Evolutionary conservation across 2,797 vertebrate genomes (phyloP), one percentile per base, ranked within the genome.

Genomic region (Ptychadena robeensis): DNA sequence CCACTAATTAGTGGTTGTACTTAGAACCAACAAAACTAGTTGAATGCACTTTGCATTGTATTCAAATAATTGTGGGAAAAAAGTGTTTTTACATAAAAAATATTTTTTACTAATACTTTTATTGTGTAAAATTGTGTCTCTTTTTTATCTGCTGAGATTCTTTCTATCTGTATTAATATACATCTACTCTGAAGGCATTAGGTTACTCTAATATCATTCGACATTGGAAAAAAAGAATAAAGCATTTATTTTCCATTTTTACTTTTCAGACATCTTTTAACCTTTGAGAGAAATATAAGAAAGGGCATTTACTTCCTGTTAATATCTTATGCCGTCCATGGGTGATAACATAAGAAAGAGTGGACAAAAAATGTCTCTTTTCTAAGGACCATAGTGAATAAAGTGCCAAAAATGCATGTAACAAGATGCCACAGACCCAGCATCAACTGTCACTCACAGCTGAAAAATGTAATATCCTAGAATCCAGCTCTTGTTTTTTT

Each of bases 391-490:
- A 44, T 66, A 64, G 79, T 30, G 14, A 81, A 72, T 48, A 81
- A 81, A 81, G 61, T 74, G 70, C 35, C 69, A 73, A 40, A 73
- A 68, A 82, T 27, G 61, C 59, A 67, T 70, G 61, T 66, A 81
- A 37, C 38, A 48, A 57, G 64, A 75, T 66, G 70, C 64, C 8
- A 28, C 70, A 80, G 79, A 74, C 76, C 70, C 82, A 79, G 82
- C 70, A 3, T 73, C 63, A 84, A 35, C 82, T 73, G 75, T 79
- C 82, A 79, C 44, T 84, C 82, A 79, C 34, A 22, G 73, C 31
- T 79, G 44, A 84, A 79, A 79, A 79, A 72, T 34, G 64, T 83
- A 31, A 69, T 72, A 79, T 64, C 82, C 64, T 79, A n/a, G 35
- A 78, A 72, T 66, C 59, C 35, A 75, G 61, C 63, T 27, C 73